A percentile compares a stretch with the other conserved stretches of the same genome.
Conservation (phyloP, 2,113 vertebrate species). For the Callionymus lyra region DNA sequence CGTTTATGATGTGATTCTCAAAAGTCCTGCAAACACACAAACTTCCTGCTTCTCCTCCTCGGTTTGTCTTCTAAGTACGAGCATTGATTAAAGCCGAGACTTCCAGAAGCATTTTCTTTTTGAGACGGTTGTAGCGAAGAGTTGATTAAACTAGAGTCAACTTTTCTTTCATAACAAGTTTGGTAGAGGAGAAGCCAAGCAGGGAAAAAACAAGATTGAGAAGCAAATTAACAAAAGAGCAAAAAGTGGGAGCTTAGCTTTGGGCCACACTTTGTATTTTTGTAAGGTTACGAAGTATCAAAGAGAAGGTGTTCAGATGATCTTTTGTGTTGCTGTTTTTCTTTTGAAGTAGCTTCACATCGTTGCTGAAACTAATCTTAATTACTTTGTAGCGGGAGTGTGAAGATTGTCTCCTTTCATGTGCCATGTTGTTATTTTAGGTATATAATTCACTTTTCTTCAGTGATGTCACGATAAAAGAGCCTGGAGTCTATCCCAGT, state of each 20-base stretch:
- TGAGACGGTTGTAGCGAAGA: too few relatives aligned
- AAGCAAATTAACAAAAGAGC: slow-evolving; percentile 18
- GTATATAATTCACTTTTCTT: too few relatives aligned
- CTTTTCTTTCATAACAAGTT: slow-evolving; percentile 24
- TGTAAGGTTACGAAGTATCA: slow-evolving; percentile 6
- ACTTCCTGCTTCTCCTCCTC: too few relatives aligned
- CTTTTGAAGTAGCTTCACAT: slow-evolving; percentile 19
- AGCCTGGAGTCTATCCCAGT: too few relatives aligned
- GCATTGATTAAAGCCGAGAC: too few relatives aligned
- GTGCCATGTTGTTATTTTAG: neutral
- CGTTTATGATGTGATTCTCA: too few relatives aligned
- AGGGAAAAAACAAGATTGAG: slow-evolving; percentile 16
- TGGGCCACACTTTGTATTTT: slow-evolving; percentile 8
- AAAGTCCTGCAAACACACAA: too few relatives aligned
- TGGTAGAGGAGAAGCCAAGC: slow-evolving; percentile 21
- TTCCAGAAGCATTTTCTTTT: too few relatives aligned
- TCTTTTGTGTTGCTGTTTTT: slow-evolving; percentile 11
- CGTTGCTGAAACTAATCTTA: slow-evolving; percentile 22
- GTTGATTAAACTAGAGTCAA: neutral
- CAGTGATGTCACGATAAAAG: too few relatives aligned
- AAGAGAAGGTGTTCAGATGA: slow-evolving; percentile 8
- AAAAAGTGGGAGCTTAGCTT: slow-evolving; percentile 14
- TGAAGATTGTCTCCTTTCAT: slow-evolving; percentile 3
- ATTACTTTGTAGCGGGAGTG: slow-evolving; percentile 6
- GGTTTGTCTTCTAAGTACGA: too few relatives aligned